Evolutionary conservation across 2,797 vertebrate species (phyloP).

Genomic region (Kryptolebias ocellatus): DNA sequence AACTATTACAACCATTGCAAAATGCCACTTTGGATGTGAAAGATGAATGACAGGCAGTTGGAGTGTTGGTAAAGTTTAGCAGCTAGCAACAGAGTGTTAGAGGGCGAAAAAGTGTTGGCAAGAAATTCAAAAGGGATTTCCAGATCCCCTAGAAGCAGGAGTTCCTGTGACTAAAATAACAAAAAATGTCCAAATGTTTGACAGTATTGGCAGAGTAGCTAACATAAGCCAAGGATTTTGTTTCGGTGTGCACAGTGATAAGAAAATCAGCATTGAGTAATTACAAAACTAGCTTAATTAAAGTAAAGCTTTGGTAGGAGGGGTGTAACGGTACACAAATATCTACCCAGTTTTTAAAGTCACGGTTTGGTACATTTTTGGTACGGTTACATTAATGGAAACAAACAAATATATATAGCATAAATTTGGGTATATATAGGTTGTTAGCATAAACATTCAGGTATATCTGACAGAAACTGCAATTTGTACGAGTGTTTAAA

Average conservation of each 20-base stretch:
- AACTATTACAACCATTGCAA: neutral
- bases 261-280: neutral
- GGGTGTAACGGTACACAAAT: neutral
- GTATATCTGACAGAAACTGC: too few species aligned
- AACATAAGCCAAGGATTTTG: neutral
- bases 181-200: neutral
- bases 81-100: neutral
- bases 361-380: too few species aligned
- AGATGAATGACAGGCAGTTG: neutral
- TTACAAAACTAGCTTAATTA: too few species aligned
- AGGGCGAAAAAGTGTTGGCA: neutral
- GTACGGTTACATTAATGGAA: too few species aligned
- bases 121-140: neutral
- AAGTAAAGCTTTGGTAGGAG: neutral
- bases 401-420: too few species aligned
- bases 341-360: too few species aligned
- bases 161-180: neutral
- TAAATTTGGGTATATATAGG: too few species aligned
- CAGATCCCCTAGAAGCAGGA: neutral
- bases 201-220: neutral
- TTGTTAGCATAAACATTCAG: too few species aligned
- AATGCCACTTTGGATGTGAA: neutral
- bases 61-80: neutral
- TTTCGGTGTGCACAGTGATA: neutral
- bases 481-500: too few species aligned